A percentile compares a stretch with the other conserved stretches of the same genome.
Conservation (phyloP, 2,888 invertebrate species). For the Gymnocheta viridis region DNA sequence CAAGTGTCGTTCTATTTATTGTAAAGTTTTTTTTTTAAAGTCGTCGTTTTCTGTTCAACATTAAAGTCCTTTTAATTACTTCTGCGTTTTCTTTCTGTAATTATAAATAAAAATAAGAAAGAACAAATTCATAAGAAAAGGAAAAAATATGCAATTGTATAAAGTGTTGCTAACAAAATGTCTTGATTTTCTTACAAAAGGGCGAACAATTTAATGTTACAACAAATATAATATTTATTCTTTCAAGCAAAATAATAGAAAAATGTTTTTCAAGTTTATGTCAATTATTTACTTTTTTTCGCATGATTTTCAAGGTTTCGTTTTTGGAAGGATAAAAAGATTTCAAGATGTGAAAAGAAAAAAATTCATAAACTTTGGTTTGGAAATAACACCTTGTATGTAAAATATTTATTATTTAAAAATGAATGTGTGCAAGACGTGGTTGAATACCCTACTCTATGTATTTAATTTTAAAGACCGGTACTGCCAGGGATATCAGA, state of each 20-base stretch:
- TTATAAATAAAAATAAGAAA: not conserved
- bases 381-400: not conserved
- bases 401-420: not conserved
- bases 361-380: not conserved
- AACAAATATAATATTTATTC: not conserved
- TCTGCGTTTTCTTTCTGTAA: not conserved
- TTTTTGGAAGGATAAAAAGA: not conserved
- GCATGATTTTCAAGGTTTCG: slow-evolving; percentile 30
- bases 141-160: slow-evolving; percentile 23
- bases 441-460: no score
- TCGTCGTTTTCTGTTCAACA: not conserved
- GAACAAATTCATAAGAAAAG: not conserved
- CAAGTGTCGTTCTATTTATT: not conserved
- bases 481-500: no score
- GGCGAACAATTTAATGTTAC: not conserved
- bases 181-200: not conserved
- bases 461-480: no score
- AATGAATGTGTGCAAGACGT: not conserved
- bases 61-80: not conserved
- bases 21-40: not conserved
- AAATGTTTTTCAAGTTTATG: slow-evolving; percentile 38
- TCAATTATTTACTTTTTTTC: slow-evolving; percentile 29
- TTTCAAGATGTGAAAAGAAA: not conserved
- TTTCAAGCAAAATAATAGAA: not conserved
- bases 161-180: slow-evolving; percentile 2